These are phyloP conservation scores for Cecropterus lyciades DNA, from an alignment of 1,140 invertebrate species.

Conservation along the genomic window DNA sequence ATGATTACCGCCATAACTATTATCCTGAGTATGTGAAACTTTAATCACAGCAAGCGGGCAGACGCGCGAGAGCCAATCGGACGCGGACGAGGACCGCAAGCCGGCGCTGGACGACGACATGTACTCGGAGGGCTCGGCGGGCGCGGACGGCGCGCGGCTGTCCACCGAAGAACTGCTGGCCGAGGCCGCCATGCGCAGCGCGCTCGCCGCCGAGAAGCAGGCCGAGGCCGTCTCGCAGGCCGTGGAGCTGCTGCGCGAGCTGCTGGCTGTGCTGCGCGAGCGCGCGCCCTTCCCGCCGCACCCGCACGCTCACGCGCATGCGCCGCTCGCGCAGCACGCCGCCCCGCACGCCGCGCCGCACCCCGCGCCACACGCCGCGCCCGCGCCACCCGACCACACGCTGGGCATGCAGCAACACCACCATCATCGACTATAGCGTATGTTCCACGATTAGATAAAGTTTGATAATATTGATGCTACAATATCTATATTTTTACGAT, in stretches of 20 bases:
- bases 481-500: no score
- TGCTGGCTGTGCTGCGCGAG: constrained; percentile 58
- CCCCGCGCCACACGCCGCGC: no score
- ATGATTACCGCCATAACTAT: no score
- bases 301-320: constrained; percentile 31
- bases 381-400: constrained; percentile 41
- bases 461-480: no score
- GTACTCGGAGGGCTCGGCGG: constrained; percentile 58
- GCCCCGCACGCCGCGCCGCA: no score
- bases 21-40: not conserved
- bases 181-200: constrained; percentile 72
- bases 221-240: constrained; percentile 71
- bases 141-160: constrained; percentile 46
- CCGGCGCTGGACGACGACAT: constrained; percentile 62
- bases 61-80: constrained; percentile 49
- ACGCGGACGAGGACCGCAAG: constrained; percentile 71
- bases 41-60: constrained; percentile 32
- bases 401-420: constrained; percentile 49
- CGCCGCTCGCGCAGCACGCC: constrained; percentile 21
- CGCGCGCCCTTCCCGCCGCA: constrained; percentile 37
- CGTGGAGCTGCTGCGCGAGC: constrained; percentile 65
- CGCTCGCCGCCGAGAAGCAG: constrained; percentile 74
- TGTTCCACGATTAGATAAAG: no score
- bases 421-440: constrained; percentile 52
- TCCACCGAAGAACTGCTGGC: constrained; percentile 70